Conservation (phyloP, 2,797 vertebrate species). For the Notamacropus eugenii region DNA sequence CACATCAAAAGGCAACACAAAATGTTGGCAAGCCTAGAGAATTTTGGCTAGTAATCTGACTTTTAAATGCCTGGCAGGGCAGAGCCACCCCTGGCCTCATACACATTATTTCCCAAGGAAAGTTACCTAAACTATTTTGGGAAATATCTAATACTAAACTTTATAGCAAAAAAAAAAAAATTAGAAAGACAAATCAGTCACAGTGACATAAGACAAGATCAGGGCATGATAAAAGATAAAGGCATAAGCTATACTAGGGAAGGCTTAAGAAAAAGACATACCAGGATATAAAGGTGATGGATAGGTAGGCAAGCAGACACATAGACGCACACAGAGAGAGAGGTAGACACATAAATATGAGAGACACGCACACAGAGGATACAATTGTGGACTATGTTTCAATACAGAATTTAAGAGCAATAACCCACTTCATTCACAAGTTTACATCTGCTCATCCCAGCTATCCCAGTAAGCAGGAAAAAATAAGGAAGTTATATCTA, state of each 20-base stretch:
- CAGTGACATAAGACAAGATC: constrained; percentile 18
- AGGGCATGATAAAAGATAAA: neutral
- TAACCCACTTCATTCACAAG: constrained; percentile 71
- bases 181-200: constrained; percentile 40
- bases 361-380: neutral
- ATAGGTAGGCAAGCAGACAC: neutral
- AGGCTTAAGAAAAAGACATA: neutral
- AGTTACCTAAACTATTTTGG: neutral
- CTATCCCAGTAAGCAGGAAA: constrained; percentile 52
- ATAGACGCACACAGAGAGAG: neutral
- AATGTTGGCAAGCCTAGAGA: neutral
- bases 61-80: constrained; percentile 47
- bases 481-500: constrained; percentile 61
- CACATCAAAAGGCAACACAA: neutral
- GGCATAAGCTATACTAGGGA: neutral
- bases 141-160: constrained; percentile 2
- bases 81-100: constrained; percentile 8
- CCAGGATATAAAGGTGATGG: neutral
- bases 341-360: too few species aligned
- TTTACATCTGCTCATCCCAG: constrained; percentile 63
- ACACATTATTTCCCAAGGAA: constrained; percentile 18
- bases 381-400: constrained; percentile 56
- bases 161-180: constrained; percentile 28
- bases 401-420: constrained; percentile 73
- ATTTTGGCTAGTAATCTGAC: constrained; percentile 30